phyloP scores from a whole-genome alignment of 2,888 invertebrate genomes.

The Mesorhabditis spiculigera region DNA sequence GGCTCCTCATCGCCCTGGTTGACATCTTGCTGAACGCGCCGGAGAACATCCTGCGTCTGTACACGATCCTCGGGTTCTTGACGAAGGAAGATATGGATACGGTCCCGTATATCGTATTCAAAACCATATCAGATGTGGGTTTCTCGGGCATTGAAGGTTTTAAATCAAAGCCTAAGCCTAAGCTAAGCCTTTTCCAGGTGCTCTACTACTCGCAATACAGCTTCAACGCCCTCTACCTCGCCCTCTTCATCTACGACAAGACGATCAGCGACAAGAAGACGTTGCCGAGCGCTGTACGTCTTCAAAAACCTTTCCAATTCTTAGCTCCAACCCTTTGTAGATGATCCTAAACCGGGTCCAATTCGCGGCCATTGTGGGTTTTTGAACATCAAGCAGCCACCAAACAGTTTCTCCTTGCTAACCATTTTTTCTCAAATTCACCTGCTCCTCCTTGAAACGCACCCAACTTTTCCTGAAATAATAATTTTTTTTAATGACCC shows the following conservation, averaged over 20 bases:
- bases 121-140: conserved; percentile 7
- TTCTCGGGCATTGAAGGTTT: neutral
- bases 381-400: too few species aligned
- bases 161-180: neutral
- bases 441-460: neutral
- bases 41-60: conserved; percentile 32
- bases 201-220: conserved; percentile 41
- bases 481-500: neutral
- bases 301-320: too few species aligned
- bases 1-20: conserved; percentile 38
- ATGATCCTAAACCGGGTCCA: too few species aligned
- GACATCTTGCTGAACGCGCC: conserved; percentile 39
- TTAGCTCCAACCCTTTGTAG: too few species aligned
- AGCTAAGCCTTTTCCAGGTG: conserved; percentile 20
- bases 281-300: neutral
- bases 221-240: conserved; percentile 41
- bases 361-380: too few species aligned
- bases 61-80: conserved; percentile 26
- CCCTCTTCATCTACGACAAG: conserved; percentile 44
- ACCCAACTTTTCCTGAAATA: neutral
- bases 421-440: neutral
- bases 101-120: conserved; percentile 9
- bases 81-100: neutral
- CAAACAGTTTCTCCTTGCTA: too few species aligned
- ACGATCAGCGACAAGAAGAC: conserved; percentile 18